phyloP scores from a whole-genome alignment of 2,797 vertebrate species.

The Brachymystax lenok region DNA sequence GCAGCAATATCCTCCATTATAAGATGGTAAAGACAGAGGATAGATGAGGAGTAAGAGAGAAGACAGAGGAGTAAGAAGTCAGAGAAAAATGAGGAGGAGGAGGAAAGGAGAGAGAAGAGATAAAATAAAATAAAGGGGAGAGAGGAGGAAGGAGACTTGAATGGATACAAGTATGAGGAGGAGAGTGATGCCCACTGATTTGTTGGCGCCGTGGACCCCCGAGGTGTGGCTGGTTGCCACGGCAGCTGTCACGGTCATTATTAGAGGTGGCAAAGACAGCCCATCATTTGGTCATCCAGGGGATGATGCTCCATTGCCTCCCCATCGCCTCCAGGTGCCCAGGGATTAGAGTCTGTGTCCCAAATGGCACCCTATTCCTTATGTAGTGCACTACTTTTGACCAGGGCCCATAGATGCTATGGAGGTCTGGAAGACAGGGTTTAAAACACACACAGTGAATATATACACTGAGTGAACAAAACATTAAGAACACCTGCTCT shows the following conservation, averaged over 20 bases:
- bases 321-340: constrained; percentile 50
- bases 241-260: constrained; percentile 64
- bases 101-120: background rate
- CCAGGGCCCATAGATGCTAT: too few relatives aligned
- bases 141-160: background rate
- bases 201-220: background rate
- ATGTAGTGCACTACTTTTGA: constrained; percentile 1
- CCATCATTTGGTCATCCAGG: constrained; percentile 57
- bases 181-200: background rate
- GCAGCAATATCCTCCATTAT: background rate
- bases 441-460: too few relatives aligned
- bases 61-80: too few relatives aligned
- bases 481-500: too few relatives aligned
- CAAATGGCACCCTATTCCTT: background rate
- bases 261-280: constrained; percentile 48
- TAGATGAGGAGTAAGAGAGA: background rate
- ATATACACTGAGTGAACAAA: too few relatives aligned
- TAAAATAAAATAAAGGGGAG: background rate
- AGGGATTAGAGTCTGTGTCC: background rate
- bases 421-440: too few relatives aligned
- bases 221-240: constrained; percentile 27
- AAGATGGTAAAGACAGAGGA: background rate
- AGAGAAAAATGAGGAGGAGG: too few relatives aligned
- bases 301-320: constrained; percentile 17
- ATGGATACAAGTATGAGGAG: background rate